Evolutionary conservation across 2,113 vertebrate genomes (phyloP), one percentile per base, ranked within the genome.

Genomic region (Fulmarus glacialis): DNA sequence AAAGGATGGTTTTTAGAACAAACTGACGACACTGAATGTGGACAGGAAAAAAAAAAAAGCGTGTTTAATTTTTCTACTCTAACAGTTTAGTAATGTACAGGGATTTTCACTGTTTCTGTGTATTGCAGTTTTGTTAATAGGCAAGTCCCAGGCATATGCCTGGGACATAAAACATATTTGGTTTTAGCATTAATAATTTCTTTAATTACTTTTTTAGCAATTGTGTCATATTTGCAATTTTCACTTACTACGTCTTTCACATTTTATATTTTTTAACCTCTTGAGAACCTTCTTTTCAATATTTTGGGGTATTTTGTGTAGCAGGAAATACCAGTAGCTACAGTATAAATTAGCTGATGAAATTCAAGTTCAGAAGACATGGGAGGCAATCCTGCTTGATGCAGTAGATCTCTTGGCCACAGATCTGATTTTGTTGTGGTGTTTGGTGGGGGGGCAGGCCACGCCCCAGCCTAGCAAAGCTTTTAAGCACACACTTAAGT

Each of bases 161-260:
- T 87, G 72, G 45, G 45, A 77, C 48, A 74, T 68, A 94, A 92
- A 79, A 89, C 63, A 85, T 88, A 85, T 53, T 93, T 92, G 45
- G 68, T 83, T 98, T 94, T 87, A 91, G n/a, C 38, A 88, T 83
- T 75, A 90, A 71, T 94, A 83, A 97, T 94, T 96, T 89, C 52
- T 89, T 97, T 97, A 96, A 98, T 96, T 72, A 91, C 50, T 95
- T 90, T 96, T 94, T 82, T 24, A 72, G 86, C 43, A 96, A 81
- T 89, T 64, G 71, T 95, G 45, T 77, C 45, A 42, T 43, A 78
- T 96, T 92, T 96, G 63, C 94, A 96, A 90, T 91, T 96, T 97
- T 89, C 66, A 82, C 55, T 56, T 67, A 91, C 79, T 74, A 47
- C 2, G 48, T 60, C 84, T 79, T 93, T 74, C 68, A 66, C 43